Conservation (phyloP, 1,140 invertebrate genomes). For the Aphidius gifuensis region DNA sequence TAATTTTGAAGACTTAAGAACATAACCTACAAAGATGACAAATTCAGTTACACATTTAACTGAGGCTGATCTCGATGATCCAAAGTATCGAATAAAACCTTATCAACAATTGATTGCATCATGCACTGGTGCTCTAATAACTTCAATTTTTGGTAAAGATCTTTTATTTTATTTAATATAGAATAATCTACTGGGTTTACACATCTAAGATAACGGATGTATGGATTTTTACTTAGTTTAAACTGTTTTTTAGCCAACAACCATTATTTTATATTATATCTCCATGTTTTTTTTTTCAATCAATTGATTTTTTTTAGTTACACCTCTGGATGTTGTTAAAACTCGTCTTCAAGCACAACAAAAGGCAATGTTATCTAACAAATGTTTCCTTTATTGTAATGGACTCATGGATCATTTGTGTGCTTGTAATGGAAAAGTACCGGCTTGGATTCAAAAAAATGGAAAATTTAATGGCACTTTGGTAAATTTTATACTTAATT, state of each 20-base stretch:
- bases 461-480: slow-evolving; percentile 87
- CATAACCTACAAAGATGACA: slow-evolving; percentile 17
- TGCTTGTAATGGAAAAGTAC: slow-evolving; percentile 68
- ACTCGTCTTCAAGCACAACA: slow-evolving; percentile 94
- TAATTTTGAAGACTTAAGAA: too few relatives aligned
- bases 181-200: too few relatives aligned
- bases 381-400: slow-evolving; percentile 96
- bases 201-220: slow-evolving; percentile 8
- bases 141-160: slow-evolving; percentile 80
- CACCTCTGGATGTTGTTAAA: slow-evolving; percentile 97
- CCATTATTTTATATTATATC: not conserved
- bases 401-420: slow-evolving; percentile 99
- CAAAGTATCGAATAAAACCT: slow-evolving; percentile 73
- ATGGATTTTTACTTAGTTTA: not conserved
- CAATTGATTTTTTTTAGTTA: slow-evolving; percentile 67
- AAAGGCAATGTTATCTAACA: slow-evolving; percentile 75
- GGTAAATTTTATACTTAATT: slow-evolving; percentile 58
- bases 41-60: slow-evolving; percentile 15
- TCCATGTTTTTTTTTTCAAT: slow-evolving; percentile 12
- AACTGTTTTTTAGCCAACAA: not conserved
- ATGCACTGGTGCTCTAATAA: slow-evolving; percentile 83
- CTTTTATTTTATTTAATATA: not conserved
- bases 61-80: slow-evolving; percentile 63
- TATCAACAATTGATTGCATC: slow-evolving; percentile 87
- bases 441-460: slow-evolving; percentile 66